Percentiles rank a stretch among this genome's conserved stretches.
phyloP scores from a whole-genome alignment of 2,888 invertebrate species.

The Scaptomyza polygonia region DNA sequence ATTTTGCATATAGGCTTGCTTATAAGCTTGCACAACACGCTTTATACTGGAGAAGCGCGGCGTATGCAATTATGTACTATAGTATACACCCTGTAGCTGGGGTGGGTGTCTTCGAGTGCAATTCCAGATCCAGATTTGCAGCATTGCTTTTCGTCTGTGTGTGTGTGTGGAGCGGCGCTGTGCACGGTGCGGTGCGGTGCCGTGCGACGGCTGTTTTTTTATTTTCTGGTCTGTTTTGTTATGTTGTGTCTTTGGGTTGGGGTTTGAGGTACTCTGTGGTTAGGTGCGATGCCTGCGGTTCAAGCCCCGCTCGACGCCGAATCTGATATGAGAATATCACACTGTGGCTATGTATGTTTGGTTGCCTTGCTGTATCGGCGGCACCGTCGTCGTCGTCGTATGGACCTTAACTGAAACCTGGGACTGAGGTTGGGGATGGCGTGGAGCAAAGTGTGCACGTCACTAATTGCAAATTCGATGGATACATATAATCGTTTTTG shows the following conservation, averaged over 20 bases:
- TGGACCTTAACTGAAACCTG: conserved; percentile 10
- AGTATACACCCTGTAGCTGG: conserved; percentile 35
- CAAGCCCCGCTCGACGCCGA: conserved; percentile 49
- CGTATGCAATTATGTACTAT: conserved; percentile 42
- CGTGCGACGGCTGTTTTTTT: background rate
- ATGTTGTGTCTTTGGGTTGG: conserved; percentile 41
- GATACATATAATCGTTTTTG: conserved; percentile 84
- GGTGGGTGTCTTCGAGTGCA: conserved; percentile 41
- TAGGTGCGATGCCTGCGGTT: conserved; percentile 66
- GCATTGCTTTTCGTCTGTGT: conserved; percentile 10
- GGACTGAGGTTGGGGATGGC: conserved; percentile 33
- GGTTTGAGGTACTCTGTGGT: conserved; percentile 40
- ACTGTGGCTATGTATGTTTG: conserved; percentile 49
- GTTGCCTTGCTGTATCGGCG: conserved; percentile 13
- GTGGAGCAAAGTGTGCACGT: conserved; percentile 73
- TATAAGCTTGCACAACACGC: conserved; percentile 9
- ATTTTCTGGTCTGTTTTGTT: background rate
- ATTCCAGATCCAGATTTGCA: conserved; percentile 33
- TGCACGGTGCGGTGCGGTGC: conserved; percentile 2
- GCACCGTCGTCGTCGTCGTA: conserved; percentile 16
- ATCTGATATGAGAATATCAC: conserved; percentile 72
- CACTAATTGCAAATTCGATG: conserved; percentile 83
- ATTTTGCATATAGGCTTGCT: conserved; percentile 9
- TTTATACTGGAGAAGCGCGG: conserved; percentile 28
- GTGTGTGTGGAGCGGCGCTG: background rate